Evolutionary conservation across 2,888 invertebrate genomes (phyloP), one percentile per base, ranked within the genome.

Genomic region (Ethmia dodecea): DNA sequence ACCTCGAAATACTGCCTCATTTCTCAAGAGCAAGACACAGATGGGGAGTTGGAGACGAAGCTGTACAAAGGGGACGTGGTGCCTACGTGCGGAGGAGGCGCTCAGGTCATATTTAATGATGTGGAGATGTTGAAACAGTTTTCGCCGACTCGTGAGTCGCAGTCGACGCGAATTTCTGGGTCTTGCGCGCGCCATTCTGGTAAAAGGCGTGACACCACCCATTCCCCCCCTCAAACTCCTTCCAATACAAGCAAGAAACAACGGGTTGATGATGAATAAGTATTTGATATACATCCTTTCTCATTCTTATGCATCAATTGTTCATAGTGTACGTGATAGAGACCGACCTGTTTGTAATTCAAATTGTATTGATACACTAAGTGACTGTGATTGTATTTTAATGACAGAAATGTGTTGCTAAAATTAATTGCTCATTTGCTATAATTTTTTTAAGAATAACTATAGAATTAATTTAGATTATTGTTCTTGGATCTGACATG

Each of bases 81-180:
- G 2, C 96, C 96, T 0, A 99, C 99, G 0, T 92, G 93, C 37
- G 94, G 96, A 1, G 99, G 99, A 0, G 99, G 99, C 0, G 95
- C 97, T 0, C 97, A 98, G 61, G 94, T 99, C 0, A 92, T 98
- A 14, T 97, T 99, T 66, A 94, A 95, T 52, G 98, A 98, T 72
- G 94, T 99, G 1, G 99, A 99, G 70, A 92, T 93, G 62, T 69
- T 98, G 5, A 92, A 91, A 46, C 96, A 96, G 61, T 89, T 91
- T 55, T 94, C 94, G 0, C 95, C 95, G 0, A 90, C 87, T 0
- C 47, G 68, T 3, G 78, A 80, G 1, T 59, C 64, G 0, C 55
- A 67, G 2, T 65, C 70, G 0, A 44, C 57, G 0, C 54, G 75
- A 9, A 45, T 59, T 0, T 78, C 80, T 0, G 65, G 56, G 0